Evolutionary conservation across 2,888 invertebrate genomes (phyloP).

Genomic region (Drosophila bunnanda): DNA sequence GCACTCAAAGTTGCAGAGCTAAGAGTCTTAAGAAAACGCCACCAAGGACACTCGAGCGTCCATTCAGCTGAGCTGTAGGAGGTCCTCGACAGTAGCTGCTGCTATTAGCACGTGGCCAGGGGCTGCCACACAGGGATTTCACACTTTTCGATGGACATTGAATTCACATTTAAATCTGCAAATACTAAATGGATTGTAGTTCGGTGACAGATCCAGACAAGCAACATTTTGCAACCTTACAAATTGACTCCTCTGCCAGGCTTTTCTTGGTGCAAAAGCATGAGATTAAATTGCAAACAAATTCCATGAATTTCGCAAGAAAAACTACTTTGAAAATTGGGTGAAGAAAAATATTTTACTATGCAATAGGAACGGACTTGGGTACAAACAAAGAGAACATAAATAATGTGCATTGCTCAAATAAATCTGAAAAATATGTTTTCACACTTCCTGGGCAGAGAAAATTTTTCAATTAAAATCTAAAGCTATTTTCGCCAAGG

Average conservation of each 20-base stretch:
- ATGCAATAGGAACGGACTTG: conserved; percentile 24
- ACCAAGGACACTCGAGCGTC: conserved; percentile 42
- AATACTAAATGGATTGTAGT: conserved; percentile 21
- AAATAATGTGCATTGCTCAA: conserved; percentile 28
- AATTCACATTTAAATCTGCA: conserved; percentile 41
- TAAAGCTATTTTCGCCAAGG: neutral
- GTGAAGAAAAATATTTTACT: conserved; percentile 47
- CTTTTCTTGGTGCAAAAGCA: neutral
- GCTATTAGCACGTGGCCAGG: conserved; percentile 39
- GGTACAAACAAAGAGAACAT: conserved; percentile 6
- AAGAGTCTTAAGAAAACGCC: conserved; percentile 36
- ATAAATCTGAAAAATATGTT: conserved; percentile 39
- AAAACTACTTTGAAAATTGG: conserved; percentile 58
- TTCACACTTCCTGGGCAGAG: conserved; percentile 9
- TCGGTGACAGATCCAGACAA: conserved; percentile 28
- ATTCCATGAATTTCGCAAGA: conserved; percentile 57
- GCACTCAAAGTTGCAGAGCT: conserved; percentile 47
- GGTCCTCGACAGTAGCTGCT: conserved; percentile 39
- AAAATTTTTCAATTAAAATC: conserved; percentile 34
- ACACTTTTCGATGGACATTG: conserved; percentile 31
- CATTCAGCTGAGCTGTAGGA: conserved; percentile 37
- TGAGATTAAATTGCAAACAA: conserved; percentile 52
- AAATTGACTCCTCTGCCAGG: conserved; percentile 7
- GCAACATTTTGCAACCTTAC: conserved; percentile 8
- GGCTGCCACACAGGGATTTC: conserved; percentile 38